A percentile compares a stretch with the other conserved stretches of the same genome.
Conservation (phyloP, 2,113 vertebrate genomes). For the Vombatus ursinus region DNA sequence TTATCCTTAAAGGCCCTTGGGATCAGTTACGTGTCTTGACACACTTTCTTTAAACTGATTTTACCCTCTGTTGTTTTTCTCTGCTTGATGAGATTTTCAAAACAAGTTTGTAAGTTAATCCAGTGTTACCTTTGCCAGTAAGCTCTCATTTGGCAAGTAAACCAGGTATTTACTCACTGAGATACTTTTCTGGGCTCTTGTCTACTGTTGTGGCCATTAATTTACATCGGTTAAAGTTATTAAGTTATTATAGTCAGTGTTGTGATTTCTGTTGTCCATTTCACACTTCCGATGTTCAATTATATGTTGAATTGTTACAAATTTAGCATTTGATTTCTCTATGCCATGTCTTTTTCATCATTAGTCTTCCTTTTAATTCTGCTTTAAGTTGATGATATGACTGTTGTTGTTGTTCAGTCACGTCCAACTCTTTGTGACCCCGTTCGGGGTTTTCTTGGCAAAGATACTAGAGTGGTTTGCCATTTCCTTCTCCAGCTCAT, state of each 20-base stretch:
- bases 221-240: background rate
- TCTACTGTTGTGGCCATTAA: background rate
- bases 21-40: too few relatives aligned
- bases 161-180: too few relatives aligned
- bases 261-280: background rate
- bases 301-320: background rate
- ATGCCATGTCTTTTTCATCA: background rate
- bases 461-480: background rate
- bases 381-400: background rate
- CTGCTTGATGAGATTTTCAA: too few relatives aligned
- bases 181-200: too few relatives aligned
- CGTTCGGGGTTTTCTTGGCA: background rate
- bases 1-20: too few relatives aligned
- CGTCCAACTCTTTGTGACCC: background rate
- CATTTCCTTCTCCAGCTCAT: background rate
- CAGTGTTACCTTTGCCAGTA: too few relatives aligned
- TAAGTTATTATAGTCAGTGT: background rate
- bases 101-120: too few relatives aligned
- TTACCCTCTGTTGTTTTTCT: too few relatives aligned
- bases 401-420: background rate
- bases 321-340: background rate
- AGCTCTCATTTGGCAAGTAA: too few relatives aligned
- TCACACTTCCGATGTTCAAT: background rate
- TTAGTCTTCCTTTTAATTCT: background rate
- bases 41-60: too few relatives aligned